phyloP scores from a whole-genome alignment of 37 sponge, comb jelly and placozoan species.

The Sycon ciliatum region DNA sequence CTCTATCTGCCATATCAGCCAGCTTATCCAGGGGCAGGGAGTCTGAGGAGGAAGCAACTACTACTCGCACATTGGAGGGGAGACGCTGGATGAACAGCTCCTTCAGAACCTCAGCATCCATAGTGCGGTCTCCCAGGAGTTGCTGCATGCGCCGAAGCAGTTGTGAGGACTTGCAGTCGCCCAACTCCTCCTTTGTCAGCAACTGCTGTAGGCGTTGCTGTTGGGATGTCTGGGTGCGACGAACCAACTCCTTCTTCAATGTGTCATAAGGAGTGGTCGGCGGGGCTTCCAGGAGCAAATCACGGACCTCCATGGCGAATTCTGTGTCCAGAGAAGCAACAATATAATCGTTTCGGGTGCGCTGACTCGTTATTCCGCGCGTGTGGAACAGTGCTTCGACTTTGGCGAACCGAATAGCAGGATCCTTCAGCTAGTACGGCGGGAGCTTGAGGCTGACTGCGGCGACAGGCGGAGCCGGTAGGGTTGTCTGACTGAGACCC shows the following conservation, averaged over 20 bases:
- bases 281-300: conserved; percentile 30
- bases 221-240: conserved; percentile 28
- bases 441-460: conserved; percentile 43
- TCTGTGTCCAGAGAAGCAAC: conserved; percentile 35
- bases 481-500: no score
- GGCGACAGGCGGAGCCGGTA: no score
- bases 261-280: conserved; percentile 1
- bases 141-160: conserved; percentile 30
- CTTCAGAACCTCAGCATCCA: no score
- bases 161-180: conserved; percentile 24
- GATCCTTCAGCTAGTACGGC: conserved; percentile 54
- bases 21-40: no score
- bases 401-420: conserved; percentile 48
- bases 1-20: no score
- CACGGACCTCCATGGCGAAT: conserved; percentile 42
- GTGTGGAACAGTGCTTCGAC: conserved; percentile 58
- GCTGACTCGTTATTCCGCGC: conserved; percentile 25
- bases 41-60: neutral
- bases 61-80: no score
- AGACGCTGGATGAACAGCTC: no score
- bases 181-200: conserved; percentile 20
- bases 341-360: conserved; percentile 34
- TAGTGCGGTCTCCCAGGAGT: no score
- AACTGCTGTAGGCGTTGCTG: conserved; percentile 23
- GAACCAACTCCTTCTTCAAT: conserved; percentile 10